Evolutionary conservation across 2,888 invertebrate genomes (phyloP).

Genomic region (Drosophila testacea): DNA sequence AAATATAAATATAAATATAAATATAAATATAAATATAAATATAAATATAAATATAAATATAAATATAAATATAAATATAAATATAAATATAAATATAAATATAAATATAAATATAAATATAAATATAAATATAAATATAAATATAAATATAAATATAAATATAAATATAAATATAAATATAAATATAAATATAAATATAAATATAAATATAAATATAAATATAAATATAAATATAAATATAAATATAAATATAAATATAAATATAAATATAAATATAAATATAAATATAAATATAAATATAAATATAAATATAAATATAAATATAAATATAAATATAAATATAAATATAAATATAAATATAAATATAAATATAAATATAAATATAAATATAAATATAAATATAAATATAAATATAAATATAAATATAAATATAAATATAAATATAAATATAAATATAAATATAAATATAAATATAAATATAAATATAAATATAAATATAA

Average conservation of each 20-base stretch:
- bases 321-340: too few species aligned
- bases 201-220: background rate
- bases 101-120: background rate
- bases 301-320: background rate
- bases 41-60: too few species aligned
- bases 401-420: too few species aligned
- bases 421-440: too few species aligned
- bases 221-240: background rate
- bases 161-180: constrained; percentile 1
- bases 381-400: too few species aligned
- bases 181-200: background rate
- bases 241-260: background rate
- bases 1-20: too few species aligned
- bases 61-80: background rate
- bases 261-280: background rate
- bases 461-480: too few species aligned
- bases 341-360: too few species aligned
- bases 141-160: background rate
- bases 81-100: background rate
- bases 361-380: too few species aligned
- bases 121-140: constrained; percentile 2
- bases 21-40: too few species aligned
- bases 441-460: too few species aligned
- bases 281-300: background rate
- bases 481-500: too few species aligned